phyloP scores from a whole-genome alignment of 1,140 invertebrate genomes.

The Musca domestica region DNA sequence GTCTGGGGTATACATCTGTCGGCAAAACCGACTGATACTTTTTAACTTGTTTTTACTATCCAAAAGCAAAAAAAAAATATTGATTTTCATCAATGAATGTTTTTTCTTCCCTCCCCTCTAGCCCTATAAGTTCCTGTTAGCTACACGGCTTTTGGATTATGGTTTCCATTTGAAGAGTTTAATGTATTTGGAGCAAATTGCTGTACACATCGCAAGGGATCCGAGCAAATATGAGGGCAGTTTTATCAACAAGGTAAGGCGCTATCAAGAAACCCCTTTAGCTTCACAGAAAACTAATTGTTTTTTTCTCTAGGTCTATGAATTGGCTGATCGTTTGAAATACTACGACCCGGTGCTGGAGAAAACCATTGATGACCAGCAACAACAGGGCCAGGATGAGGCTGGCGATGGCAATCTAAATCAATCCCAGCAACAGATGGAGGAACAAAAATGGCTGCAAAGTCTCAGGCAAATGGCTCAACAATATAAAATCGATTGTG shows the following conservation, averaged over 20 bases:
- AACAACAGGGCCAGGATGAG: conserved; percentile 24
- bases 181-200: conserved; percentile 79
- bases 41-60: neutral
- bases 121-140: conserved; percentile 72
- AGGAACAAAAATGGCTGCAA: conserved; percentile 60
- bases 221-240: conserved; percentile 59
- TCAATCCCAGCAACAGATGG: conserved; percentile 17
- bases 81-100: too few species aligned
- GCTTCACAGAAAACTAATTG: too few species aligned
- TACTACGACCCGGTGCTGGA: conserved; percentile 70
- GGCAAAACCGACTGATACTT: too few species aligned
- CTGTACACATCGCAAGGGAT: conserved; percentile 63
- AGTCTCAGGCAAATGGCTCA: conserved; percentile 53
- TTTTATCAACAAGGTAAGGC: conserved; percentile 63
- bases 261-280: too few species aligned
- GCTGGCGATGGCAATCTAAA: conserved; percentile 40
- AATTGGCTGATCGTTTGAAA: conserved; percentile 62
- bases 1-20: too few species aligned
- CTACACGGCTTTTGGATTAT: conserved; percentile 73
- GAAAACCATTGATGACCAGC: conserved; percentile 44
- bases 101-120: conserved; percentile 42
- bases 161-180: conserved; percentile 76
- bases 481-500: conserved; percentile 28
- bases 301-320: conserved; percentile 35
- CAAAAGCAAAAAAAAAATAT: neutral